These are phyloP conservation scores for Aphelenchoides besseyi DNA, from an alignment of 1,140 invertebrate species.

Conservation along the genomic window DNA sequence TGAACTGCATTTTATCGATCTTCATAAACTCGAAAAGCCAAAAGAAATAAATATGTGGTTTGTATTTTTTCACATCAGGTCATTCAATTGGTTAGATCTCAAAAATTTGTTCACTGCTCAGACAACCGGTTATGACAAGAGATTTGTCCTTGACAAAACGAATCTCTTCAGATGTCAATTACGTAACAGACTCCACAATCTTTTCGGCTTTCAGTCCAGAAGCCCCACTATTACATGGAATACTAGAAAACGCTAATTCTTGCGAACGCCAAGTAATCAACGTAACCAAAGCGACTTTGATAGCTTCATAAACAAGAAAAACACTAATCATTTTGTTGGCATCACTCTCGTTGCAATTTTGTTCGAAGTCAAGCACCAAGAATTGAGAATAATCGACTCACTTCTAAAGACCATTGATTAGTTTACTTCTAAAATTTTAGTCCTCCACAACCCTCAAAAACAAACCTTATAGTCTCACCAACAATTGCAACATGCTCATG, in stretches of 20 bases:
- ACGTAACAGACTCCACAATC: not conserved
- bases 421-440: no score
- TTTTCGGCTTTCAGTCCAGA: not conserved
- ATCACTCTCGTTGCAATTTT: not conserved
- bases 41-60: not conserved
- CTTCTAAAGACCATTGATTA: not conserved
- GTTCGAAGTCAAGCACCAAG: not conserved
- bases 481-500: not conserved
- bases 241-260: not conserved
- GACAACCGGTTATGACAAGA: not conserved
- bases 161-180: not conserved
- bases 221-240: not conserved
- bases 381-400: conserved; percentile 2
- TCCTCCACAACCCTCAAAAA: no score
- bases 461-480: not conserved
- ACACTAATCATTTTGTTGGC: no score
- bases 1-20: not conserved
- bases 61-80: not conserved
- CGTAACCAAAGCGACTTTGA: not conserved
- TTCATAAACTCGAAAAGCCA: no score
- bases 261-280: not conserved
- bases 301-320: not conserved
- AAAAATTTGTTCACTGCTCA: not conserved
- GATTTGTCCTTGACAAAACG: not conserved
- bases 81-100: not conserved